Evolutionary conservation across 2,888 invertebrate species (phyloP), one percentile per base, ranked within the genome.

Genomic region (Helleia helle): DNA sequence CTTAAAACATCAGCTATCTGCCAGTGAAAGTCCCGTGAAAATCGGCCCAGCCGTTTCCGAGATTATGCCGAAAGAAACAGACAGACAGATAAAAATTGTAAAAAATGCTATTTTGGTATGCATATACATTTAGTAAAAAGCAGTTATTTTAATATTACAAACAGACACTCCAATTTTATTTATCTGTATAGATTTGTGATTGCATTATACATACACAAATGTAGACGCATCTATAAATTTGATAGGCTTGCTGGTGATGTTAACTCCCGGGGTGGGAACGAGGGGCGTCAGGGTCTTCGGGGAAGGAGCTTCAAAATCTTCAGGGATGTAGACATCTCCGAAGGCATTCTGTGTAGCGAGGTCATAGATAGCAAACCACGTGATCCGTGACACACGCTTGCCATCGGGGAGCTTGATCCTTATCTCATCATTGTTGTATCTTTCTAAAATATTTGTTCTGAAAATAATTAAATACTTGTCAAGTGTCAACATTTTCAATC

Each of bases 311-410:
- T 94, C 93, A 70, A 96, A 95, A 51, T 94, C 95, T 60, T 96
- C 95, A 0, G 95, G 95, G 52, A 96, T 89, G 65, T 91, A 93
- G 39, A 96, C 92, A 68, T 96, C 96, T 0, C 94, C 96, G 66
- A 95, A 96, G 26, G 94, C 90, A 68, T 94, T 94, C 87, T 95
- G 93, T 60, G 90, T 90, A 54, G 90, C 89, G 30, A 96, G 87
- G 81, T 96, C 96, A 73, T 94, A 96, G 38, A 96, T 87, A 0
- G 95, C 92, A 42, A 96, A 87, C 96, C 96, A 96, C 73, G 93
- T 93, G 51, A 96, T 89, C 52, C 95, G 93, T 0, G 92, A 92
- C 45, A 96, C 88, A 67, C 92, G 93, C 71, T 95, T 95, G 49
- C 90, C 90, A 47, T 95, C 95, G 0, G 96, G 95, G 43, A 96